Percentiles rank a stretch among this genome's conserved stretches.
phyloP scores from a whole-genome alignment of 2,797 vertebrate species.

The Enteromius unitaeniatus region DNA sequence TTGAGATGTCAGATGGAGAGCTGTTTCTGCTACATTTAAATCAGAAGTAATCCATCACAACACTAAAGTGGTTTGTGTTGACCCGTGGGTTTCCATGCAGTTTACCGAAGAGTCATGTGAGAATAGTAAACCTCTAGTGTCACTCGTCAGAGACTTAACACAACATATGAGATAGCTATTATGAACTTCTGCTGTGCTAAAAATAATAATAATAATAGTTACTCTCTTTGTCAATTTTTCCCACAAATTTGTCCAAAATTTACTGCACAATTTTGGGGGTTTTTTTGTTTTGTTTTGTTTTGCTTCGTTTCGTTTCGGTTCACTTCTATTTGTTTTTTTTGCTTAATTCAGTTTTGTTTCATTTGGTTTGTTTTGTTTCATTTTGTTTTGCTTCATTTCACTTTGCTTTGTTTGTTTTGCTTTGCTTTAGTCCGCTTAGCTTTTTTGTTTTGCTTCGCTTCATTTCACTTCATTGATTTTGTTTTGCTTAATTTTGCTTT shows the following conservation, averaged over 20 bases:
- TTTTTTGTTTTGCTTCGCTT: too few relatives aligned
- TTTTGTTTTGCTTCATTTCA: too few relatives aligned
- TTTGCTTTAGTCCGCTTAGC: too few relatives aligned
- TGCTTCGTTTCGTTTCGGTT: too few relatives aligned
- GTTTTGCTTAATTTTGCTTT: too few relatives aligned
- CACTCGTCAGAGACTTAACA: not conserved
- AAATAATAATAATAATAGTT: not conserved
- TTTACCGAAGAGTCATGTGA: not conserved
- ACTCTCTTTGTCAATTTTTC: not conserved
- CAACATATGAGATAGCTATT: not conserved
- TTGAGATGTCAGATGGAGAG: slow-evolving; percentile 41
- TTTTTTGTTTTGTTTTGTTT: too few relatives aligned
- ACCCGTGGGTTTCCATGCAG: not conserved
- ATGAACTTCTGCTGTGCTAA: not conserved
- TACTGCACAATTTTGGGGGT: too few relatives aligned
- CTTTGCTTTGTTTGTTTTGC: too few relatives aligned
- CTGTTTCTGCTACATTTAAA: not conserved
- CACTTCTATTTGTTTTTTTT: too few relatives aligned
- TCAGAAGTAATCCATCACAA: not conserved
- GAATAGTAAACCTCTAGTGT: not conserved
- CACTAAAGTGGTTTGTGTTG: not conserved
- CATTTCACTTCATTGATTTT: too few relatives aligned
- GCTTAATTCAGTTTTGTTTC: too few relatives aligned
- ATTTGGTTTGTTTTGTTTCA: too few relatives aligned
- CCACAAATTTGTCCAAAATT: not conserved